Evolutionary conservation across 2,888 invertebrate species (phyloP).

Genomic region (Mallateleia sp.): DNA sequence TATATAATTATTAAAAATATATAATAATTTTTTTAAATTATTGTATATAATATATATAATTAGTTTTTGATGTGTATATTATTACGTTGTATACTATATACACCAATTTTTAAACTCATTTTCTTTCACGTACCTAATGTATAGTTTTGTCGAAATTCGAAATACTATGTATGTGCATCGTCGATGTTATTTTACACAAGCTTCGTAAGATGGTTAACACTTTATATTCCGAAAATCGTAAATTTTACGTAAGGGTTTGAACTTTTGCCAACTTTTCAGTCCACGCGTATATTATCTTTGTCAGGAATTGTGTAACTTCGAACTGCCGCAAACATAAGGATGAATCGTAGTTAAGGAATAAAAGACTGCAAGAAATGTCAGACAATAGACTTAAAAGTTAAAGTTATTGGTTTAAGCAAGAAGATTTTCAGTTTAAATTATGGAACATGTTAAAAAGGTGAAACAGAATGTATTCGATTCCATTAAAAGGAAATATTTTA

Average conservation of each 20-base stretch:
- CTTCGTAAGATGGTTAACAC: conserved; percentile 80
- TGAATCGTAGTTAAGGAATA: conserved; percentile 22
- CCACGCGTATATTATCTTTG: conserved; percentile 81
- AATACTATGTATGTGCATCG: neutral
- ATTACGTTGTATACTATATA: too few relatives aligned
- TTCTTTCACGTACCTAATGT: neutral
- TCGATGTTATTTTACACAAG: conserved; percentile 18
- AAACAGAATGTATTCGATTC: too few relatives aligned
- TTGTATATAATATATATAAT: too few relatives aligned
- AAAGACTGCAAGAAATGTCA: conserved; percentile 10
- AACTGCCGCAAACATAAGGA: conserved; percentile 22
- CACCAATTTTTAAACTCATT: neutral
- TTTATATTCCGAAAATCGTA: conserved; percentile 81
- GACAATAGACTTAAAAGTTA: neutral
- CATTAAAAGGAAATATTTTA: too few relatives aligned
- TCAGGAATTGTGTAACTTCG: conserved; percentile 37
- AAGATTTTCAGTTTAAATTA: neutral
- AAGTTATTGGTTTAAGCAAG: neutral
- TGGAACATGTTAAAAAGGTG: too few relatives aligned
- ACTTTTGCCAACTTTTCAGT: conserved; percentile 81
- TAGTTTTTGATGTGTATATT: too few relatives aligned
- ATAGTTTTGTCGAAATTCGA: too few relatives aligned
- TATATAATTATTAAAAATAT: too few relatives aligned
- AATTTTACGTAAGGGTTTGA: conserved; percentile 78
- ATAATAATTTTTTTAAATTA: too few relatives aligned